Conservation (phyloP, 2,888 invertebrate species). For the Pollenia amentaria region DNA sequence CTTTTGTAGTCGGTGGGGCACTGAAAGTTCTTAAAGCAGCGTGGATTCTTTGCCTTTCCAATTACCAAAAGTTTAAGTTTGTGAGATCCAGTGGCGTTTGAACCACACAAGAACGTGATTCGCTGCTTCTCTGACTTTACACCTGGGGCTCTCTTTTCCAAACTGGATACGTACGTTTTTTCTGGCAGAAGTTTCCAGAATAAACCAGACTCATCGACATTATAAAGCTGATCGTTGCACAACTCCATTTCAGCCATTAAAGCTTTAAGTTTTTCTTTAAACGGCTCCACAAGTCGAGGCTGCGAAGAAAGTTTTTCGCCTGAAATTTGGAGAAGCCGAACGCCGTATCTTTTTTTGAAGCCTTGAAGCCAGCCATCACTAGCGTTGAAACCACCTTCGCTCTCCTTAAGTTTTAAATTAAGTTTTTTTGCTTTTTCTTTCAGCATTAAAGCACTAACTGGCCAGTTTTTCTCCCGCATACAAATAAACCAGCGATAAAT, state of each 20-base stretch:
- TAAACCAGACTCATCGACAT: slow-evolving; percentile 56
- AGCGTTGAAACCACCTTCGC: slow-evolving; percentile 13
- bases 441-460: slow-evolving; percentile 2
- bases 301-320: slow-evolving; percentile 6
- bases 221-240: slow-evolving; percentile 56
- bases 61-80: slow-evolving; percentile 62
- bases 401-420: background rate
- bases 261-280: slow-evolving; percentile 44
- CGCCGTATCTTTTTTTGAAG: slow-evolving; percentile 12
- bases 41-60: slow-evolving; percentile 60
- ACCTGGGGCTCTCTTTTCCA: slow-evolving; percentile 57
- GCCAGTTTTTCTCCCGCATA: slow-evolving; percentile 1
- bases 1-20: slow-evolving; percentile 48
- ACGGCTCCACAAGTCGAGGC: background rate
- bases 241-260: slow-evolving; percentile 56
- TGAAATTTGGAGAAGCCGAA: slow-evolving; percentile 10
- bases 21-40: slow-evolving; percentile 54
- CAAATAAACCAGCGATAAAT: slow-evolving; percentile 24
- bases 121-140: slow-evolving; percentile 53
- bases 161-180: slow-evolving; percentile 11
- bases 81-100: slow-evolving; percentile 54
- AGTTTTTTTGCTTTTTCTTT: slow-evolving; percentile 15
- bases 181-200: slow-evolving; percentile 58
- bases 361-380: slow-evolving; percentile 15
- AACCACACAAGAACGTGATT: slow-evolving; percentile 53